Evolutionary conservation across 2,888 invertebrate species (phyloP).

Genomic region (Plagiodera versicolora): DNA sequence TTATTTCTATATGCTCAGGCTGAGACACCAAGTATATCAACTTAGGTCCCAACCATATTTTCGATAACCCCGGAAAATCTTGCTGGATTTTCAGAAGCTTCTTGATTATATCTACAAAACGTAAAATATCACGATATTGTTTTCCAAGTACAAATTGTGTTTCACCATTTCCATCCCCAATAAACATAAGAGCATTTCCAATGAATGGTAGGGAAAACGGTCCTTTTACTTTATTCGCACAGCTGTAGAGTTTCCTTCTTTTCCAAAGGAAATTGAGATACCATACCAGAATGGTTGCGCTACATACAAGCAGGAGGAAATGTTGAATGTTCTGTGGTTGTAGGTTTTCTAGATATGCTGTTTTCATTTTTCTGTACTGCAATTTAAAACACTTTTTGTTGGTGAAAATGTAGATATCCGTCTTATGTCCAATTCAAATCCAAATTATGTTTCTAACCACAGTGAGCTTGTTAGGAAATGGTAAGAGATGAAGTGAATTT

Average conservation of each 20-base stretch:
- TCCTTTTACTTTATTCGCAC: constrained; percentile 3
- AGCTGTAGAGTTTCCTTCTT: constrained; percentile 10
- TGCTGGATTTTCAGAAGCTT: constrained; percentile 6
- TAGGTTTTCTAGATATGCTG: not conserved
- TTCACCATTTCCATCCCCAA: constrained; percentile 4
- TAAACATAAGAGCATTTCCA: not conserved
- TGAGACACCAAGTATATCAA: constrained; percentile 9
- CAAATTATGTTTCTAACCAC: no score
- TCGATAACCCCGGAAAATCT: not conserved
- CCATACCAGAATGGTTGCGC: not conserved
- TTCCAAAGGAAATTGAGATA: constrained; percentile 11
- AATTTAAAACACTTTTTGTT: not conserved
- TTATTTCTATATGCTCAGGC: constrained; percentile 16
- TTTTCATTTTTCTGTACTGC: not conserved
- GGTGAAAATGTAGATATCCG: no score
- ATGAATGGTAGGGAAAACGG: constrained; percentile 11
- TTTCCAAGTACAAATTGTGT: not conserved
- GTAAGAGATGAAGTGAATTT: no score
- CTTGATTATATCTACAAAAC: constrained; percentile 3
- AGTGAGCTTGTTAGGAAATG: no score
- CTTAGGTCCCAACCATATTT: constrained; percentile 8
- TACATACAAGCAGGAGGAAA: not conserved
- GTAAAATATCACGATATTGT: no score
- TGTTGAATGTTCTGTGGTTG: not conserved
- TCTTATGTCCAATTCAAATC: no score